Evolutionary conservation across 2,888 invertebrate genomes (phyloP).

Genomic region (Agrochola macilenta): DNA sequence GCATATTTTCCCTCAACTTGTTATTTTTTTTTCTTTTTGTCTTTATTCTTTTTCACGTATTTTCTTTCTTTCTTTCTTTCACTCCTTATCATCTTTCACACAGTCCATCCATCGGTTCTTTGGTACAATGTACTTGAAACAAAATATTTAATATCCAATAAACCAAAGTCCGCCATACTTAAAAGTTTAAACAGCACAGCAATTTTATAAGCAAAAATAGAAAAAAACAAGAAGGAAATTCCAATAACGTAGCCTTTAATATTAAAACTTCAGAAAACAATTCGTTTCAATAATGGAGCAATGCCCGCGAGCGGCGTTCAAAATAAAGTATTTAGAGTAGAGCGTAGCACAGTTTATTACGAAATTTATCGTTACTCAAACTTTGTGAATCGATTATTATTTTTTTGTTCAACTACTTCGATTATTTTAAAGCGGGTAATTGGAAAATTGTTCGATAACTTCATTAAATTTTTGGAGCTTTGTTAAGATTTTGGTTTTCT

Average conservation of each 20-base stretch:
- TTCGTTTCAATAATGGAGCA: conserved; percentile 86
- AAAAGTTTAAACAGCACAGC: conserved; percentile 64
- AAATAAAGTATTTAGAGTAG: conserved; percentile 85
- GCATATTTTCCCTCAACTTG: too few species aligned
- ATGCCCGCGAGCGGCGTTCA: conserved; percentile 80
- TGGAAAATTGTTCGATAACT: conserved; percentile 54
- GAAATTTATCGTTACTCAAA: conserved; percentile 80
- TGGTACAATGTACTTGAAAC: too few species aligned
- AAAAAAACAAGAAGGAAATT: conserved; percentile 74
- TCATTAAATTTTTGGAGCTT: conserved; percentile 36
- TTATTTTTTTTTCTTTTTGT: too few species aligned
- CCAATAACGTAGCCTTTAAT: conserved; percentile 79
- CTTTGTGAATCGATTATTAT: conserved; percentile 76
- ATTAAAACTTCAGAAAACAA: conserved; percentile 86
- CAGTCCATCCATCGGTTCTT: too few species aligned
- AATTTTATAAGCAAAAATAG: conserved; percentile 72
- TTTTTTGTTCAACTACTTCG: conserved; percentile 68
- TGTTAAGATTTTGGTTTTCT: conserved; percentile 37
- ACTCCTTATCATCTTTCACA: too few species aligned
- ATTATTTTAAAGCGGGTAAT: conserved; percentile 58
- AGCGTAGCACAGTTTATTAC: conserved; percentile 82
- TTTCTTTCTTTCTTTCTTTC: too few species aligned
- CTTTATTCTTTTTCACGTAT: too few species aligned
- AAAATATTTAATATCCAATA: conserved; percentile 2
- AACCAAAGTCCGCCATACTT: conserved; percentile 47